phyloP scores from a whole-genome alignment of 1,140 invertebrate species.

The Ceratosolen fusciceps region DNA sequence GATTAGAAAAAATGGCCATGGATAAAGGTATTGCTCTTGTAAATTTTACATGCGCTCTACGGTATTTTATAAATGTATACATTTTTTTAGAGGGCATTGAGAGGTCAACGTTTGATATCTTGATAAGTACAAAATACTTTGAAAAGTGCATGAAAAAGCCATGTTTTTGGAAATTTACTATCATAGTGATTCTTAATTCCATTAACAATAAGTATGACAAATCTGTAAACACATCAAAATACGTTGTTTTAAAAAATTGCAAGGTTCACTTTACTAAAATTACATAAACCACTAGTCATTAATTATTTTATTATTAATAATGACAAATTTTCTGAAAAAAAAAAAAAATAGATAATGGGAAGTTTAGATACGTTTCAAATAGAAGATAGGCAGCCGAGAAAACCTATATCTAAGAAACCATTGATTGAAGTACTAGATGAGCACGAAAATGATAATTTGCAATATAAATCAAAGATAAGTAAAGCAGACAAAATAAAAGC shows the following conservation, averaged over 20 bases:
- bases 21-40: slow-evolving; percentile 75
- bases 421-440: slow-evolving; percentile 74
- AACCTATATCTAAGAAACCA: slow-evolving; percentile 60
- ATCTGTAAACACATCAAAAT: slow-evolving; percentile 64
- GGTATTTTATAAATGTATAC: slow-evolving; percentile 18
- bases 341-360: slow-evolving; percentile 74
- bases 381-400: slow-evolving; percentile 76
- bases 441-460: slow-evolving; percentile 67
- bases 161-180: slow-evolving; percentile 63
- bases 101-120: slow-evolving; percentile 62
- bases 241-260: slow-evolving; percentile 75
- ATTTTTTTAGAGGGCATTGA: slow-evolving; percentile 55
- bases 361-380: slow-evolving; percentile 81
- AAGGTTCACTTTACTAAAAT: slow-evolving; percentile 60
- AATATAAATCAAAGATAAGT: slow-evolving; percentile 54
- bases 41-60: slow-evolving; percentile 16
- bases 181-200: slow-evolving; percentile 60
- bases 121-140: slow-evolving; percentile 64
- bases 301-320: background rate
- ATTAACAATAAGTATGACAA: slow-evolving; percentile 63
- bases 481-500: slow-evolving; percentile 4
- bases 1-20: slow-evolving; percentile 80
- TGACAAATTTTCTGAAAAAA: slow-evolving; percentile 16
- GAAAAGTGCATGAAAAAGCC: slow-evolving; percentile 61
- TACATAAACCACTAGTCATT: background rate